Evolutionary conservation across 1,140 invertebrate genomes (phyloP).

Genomic region (Ips typographus): DNA sequence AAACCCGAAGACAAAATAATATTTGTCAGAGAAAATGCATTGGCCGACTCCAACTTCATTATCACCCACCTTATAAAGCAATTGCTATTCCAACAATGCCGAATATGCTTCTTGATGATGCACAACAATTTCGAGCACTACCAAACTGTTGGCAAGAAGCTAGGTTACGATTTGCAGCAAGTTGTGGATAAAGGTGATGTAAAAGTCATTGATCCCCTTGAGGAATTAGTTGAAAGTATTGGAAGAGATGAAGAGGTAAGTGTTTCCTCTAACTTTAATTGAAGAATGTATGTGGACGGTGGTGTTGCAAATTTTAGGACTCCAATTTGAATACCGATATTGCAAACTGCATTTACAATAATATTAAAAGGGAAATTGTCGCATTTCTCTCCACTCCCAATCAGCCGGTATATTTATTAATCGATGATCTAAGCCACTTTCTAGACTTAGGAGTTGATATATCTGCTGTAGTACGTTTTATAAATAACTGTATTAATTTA

Average conservation of each 20-base stretch:
- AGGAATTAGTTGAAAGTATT: slow-evolving; percentile 53
- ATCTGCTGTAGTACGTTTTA: slow-evolving; percentile 58
- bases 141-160: slow-evolving; percentile 68
- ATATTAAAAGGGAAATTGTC: slow-evolving; percentile 43
- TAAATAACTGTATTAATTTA: slow-evolving; percentile 54
- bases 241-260: slow-evolving; percentile 46
- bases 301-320: slow-evolving; percentile 5
- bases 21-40: slow-evolving; percentile 66
- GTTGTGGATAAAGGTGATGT: slow-evolving; percentile 58
- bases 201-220: slow-evolving; percentile 60
- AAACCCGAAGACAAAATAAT: slow-evolving; percentile 55
- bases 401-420: slow-evolving; percentile 56
- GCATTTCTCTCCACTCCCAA: slow-evolving; percentile 20
- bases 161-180: slow-evolving; percentile 68
- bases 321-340: slow-evolving; percentile 2
- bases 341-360: slow-evolving; percentile 40
- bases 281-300: no score
- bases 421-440: slow-evolving; percentile 71
- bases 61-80: slow-evolving; percentile 63
- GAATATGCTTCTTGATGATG: slow-evolving; percentile 64
- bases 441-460: slow-evolving; percentile 62
- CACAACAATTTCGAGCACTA: slow-evolving; percentile 72
- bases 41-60: slow-evolving; percentile 70
- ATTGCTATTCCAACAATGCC: slow-evolving; percentile 55
- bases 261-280: neutral